phyloP scores from a whole-genome alignment of 1,140 invertebrate genomes.

The Bombus pascuorum region DNA sequence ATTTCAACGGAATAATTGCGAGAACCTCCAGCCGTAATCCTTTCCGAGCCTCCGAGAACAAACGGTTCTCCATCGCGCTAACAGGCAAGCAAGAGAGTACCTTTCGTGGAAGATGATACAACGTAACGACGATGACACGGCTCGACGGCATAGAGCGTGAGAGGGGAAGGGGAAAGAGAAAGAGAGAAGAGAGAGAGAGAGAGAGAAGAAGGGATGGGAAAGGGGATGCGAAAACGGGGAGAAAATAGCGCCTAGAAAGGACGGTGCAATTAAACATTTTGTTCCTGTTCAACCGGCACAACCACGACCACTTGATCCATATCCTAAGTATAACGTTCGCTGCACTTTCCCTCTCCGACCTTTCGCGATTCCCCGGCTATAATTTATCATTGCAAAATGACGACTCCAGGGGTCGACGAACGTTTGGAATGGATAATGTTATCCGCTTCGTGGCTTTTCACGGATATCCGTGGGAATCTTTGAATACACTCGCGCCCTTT shows the following conservation, averaged over 20 bases:
- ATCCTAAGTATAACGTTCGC: constrained; percentile 41
- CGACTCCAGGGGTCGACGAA: constrained; percentile 17
- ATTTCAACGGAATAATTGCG: constrained; percentile 61
- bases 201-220: neutral
- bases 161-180: no score
- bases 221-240: neutral
- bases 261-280: constrained; percentile 65
- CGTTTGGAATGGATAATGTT: constrained; percentile 17
- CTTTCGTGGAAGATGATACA: constrained; percentile 39
- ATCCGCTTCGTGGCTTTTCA: constrained; percentile 25
- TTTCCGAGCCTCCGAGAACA: constrained; percentile 45
- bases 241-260: constrained; percentile 27
- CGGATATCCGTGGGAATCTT: neutral
- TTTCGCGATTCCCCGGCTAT: constrained; percentile 49
- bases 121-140: constrained; percentile 9
- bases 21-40: constrained; percentile 27
- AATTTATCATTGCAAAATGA: constrained; percentile 53
- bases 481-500: constrained; percentile 20
- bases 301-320: constrained; percentile 49
- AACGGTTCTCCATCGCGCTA: constrained; percentile 46
- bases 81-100: neutral
- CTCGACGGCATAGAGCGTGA: neutral
- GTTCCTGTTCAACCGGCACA: constrained; percentile 38
- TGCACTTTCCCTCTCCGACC: constrained; percentile 54
- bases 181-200: no score